Evolutionary conservation across 2,888 invertebrate genomes (phyloP).

Genomic region (Ophion costatus): DNA sequence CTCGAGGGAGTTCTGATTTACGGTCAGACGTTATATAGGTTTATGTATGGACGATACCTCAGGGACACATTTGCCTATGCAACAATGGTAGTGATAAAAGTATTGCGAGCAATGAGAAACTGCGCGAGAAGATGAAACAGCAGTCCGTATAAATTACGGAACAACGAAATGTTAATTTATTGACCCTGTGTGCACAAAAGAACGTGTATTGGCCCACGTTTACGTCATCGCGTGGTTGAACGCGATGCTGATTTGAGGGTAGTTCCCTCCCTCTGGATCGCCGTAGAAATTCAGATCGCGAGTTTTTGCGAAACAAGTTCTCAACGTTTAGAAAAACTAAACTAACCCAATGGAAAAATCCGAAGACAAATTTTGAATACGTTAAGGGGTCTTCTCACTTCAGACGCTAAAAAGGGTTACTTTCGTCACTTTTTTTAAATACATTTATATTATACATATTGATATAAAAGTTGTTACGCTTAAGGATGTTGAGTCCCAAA

Average conservation of each 20-base stretch:
- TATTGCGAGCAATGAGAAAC: slow-evolving; percentile 36
- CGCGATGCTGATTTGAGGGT: neutral
- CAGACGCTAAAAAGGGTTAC: too few relatives aligned
- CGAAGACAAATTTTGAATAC: too few relatives aligned
- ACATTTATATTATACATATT: too few relatives aligned
- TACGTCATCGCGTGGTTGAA: neutral
- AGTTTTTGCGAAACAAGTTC: neutral
- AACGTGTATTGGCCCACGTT: neutral
- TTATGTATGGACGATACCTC: slow-evolving; percentile 44
- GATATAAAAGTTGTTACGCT: too few relatives aligned
- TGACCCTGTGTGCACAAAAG: neutral
- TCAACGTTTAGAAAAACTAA: neutral
- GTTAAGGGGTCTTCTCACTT: too few relatives aligned
- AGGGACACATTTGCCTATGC: slow-evolving; percentile 64
- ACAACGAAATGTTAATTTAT: neutral
- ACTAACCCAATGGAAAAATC: too few relatives aligned
- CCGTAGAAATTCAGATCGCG: neutral
- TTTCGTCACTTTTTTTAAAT: too few relatives aligned
- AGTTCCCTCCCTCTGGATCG: neutral
- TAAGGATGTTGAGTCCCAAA: too few relatives aligned
- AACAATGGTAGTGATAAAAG: slow-evolving; percentile 39
- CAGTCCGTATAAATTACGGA: slow-evolving; percentile 4
- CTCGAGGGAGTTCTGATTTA: slow-evolving; percentile 74
- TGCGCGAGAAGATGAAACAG: slow-evolving; percentile 37
- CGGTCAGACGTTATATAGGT: slow-evolving; percentile 34